These are phyloP conservation scores for Drosophila kurseongensis DNA, from an alignment of 1,140 invertebrate genomes.

Conservation along the genomic window DNA sequence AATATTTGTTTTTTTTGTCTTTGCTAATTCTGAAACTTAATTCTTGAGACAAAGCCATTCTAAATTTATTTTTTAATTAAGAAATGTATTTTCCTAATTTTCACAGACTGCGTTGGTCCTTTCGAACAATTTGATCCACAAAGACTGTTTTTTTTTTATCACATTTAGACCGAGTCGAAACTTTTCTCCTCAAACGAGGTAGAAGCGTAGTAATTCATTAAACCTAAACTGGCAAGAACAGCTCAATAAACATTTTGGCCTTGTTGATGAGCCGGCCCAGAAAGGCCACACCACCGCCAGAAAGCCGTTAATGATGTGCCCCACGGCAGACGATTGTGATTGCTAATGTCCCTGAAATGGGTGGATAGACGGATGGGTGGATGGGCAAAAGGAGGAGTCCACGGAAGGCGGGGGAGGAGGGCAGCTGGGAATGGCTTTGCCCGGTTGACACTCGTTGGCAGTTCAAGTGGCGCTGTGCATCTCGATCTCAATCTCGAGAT, in stretches of 20 bases:
- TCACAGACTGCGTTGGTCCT: too few species aligned
- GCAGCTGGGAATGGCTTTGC: conserved; percentile 41
- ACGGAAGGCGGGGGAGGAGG: conserved; percentile 5
- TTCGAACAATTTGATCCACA: too few species aligned
- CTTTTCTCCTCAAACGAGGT: conserved; percentile 30
- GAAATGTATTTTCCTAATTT: too few species aligned
- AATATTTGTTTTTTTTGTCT: too few species aligned
- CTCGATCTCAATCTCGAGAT: conserved; percentile 78
- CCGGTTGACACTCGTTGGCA: conserved; percentile 47
- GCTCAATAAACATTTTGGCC: conserved; percentile 58
- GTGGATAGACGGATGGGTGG: conserved; percentile 23
- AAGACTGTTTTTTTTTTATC: conserved; percentile 19
- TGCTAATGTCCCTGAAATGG: conserved; percentile 58
- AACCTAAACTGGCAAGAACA: conserved; percentile 52
- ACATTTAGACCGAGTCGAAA: conserved; percentile 42
- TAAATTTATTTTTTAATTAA: too few species aligned
- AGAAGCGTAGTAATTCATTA: conserved; percentile 64
- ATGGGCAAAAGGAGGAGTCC: not conserved
- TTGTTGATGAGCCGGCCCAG: conserved; percentile 34
- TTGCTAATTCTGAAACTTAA: too few species aligned
- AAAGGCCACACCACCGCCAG: conserved; percentile 37
- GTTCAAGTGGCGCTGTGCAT: conserved; percentile 69
- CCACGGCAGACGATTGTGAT: conserved; percentile 68
- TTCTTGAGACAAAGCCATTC: too few species aligned
- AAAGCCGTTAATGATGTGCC: conserved; percentile 75